Evolutionary conservation across 2,113 vertebrate genomes (phyloP), one percentile per base, ranked within the genome.

Genomic region (Prunella himalayana): DNA sequence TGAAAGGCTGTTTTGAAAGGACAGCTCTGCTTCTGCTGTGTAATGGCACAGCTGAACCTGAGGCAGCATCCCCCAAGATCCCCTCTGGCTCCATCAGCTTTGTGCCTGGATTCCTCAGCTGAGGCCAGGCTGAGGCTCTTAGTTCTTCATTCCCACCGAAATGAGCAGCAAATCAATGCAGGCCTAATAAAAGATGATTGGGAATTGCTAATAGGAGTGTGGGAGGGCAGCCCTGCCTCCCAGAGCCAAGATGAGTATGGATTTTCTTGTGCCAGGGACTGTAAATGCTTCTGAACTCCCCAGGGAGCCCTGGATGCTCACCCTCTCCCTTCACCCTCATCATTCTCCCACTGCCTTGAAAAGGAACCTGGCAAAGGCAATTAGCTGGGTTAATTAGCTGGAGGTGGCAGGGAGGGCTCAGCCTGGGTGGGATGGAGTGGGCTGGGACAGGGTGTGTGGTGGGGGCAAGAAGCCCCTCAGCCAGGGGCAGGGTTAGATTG

Each of bases 171-270:
- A 94, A 97, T 97, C 97, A 97, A 97, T 97, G 81, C 30, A n/a
- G n/a, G 73, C 42, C 82, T 96, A 97, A 98, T 96, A 96, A 96
- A 96, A 97, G 94, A 94, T 86, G 92, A 97, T 95, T 97, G 95
- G 94, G 94, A 96, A 96, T 97, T 95, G 81, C 91, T 97, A 97
- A 97, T 96, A 85, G 71, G 94, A 96, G 82, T 28, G 42, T 73
- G 93, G 88, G 57, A 79, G 82, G 88, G 89, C 47, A 75, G 88
- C 49, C 41, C n/a, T 79, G 78, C 82, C 90, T 97, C 91, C 85
- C 12, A 14, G 51, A 96, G 90, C 90, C 70, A 39, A 92, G 80
- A 90, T 64, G 82, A 95, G 53, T 94, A 85, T 92, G 86, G 96
- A 95, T 97, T 95, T 96, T 91, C 91, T 80, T 2, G 3, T 86